phyloP scores from a whole-genome alignment of 2,888 invertebrate species.

The Lasioglossum pauxillum region DNA sequence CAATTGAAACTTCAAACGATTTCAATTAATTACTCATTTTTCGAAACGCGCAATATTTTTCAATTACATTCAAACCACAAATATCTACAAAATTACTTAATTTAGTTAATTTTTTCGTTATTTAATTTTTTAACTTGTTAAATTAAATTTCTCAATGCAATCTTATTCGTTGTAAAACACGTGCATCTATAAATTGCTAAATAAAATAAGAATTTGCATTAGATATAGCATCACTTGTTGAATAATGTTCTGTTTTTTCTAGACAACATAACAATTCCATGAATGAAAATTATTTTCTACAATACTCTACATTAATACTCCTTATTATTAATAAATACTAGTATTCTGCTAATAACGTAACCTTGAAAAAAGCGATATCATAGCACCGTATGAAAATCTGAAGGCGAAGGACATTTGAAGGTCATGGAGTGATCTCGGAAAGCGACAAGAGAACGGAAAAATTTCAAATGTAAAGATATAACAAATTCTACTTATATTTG shows the following conservation, averaged over 20 bases:
- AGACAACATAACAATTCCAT: neutral
- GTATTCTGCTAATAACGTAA: neutral
- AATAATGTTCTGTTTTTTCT: neutral
- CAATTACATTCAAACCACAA: neutral
- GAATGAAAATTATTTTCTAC: neutral
- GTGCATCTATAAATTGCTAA: neutral
- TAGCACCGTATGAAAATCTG: neutral
- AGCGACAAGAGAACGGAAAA: neutral
- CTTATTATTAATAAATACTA: neutral
- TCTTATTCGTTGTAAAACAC: no score
- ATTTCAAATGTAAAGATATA: neutral
- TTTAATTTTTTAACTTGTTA: neutral
- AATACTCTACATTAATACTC: neutral
- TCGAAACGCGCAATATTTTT: neutral
- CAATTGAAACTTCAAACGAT: neutral
- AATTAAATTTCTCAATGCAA: neutral
- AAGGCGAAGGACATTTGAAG: conserved; percentile 57
- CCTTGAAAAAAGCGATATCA: neutral
- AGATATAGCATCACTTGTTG: neutral
- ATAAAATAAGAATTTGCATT: neutral
- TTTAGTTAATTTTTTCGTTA: neutral
- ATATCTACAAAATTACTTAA: neutral
- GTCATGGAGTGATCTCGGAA: conserved; percentile 29
- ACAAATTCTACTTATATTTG: neutral
- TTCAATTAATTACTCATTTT: neutral